phyloP scores from a whole-genome alignment of 2,113 vertebrate genomes.

The Actenoides lindsayi region DNA sequence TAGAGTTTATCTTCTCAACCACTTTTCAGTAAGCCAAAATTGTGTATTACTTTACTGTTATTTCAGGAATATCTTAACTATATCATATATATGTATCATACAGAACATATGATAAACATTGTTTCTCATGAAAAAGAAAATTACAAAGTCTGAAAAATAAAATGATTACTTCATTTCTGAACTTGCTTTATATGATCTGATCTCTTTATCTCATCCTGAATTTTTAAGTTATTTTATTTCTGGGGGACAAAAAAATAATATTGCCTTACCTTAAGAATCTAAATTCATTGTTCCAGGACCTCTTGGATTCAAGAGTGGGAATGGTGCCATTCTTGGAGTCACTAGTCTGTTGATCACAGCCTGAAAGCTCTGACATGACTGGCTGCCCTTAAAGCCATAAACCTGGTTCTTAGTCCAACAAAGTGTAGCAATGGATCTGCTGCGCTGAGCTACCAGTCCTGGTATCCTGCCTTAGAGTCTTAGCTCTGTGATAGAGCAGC shows the following conservation, averaged over 20 bases:
- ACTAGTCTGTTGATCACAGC: background rate
- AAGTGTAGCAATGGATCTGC: background rate
- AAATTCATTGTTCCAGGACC: background rate
- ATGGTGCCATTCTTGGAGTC: background rate
- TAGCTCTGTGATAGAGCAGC: background rate
- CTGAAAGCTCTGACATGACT: background rate
- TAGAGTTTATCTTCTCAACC: background rate
- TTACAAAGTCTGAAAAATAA: background rate
- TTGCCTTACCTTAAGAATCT: background rate
- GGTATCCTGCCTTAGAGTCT: background rate
- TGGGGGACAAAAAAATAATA: rapidly evolving
- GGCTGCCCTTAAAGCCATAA: background rate
- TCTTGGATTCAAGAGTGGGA: background rate
- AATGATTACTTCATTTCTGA: background rate
- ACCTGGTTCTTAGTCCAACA: background rate
- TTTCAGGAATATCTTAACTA: background rate
- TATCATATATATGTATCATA: background rate
- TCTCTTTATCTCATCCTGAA: background rate
- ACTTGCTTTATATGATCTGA: background rate
- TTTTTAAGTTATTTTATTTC: background rate
- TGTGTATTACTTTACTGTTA: background rate
- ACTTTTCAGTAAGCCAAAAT: background rate
- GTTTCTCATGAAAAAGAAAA: background rate
- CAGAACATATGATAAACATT: background rate
- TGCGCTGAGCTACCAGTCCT: background rate